phyloP scores from a whole-genome alignment of 1,140 invertebrate genomes.

The Himalopsyche phryganea region DNA sequence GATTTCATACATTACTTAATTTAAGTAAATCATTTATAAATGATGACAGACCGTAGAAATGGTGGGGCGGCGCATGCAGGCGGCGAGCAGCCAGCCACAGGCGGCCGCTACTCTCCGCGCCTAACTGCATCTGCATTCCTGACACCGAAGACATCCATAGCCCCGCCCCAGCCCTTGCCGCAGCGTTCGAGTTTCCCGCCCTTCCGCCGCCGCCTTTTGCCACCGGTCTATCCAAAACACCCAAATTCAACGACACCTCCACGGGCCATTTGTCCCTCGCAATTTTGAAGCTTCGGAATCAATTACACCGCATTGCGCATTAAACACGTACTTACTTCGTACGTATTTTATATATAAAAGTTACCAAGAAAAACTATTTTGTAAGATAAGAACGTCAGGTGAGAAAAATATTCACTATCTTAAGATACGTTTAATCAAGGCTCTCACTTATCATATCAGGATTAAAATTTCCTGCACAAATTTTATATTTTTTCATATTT shows the following conservation, averaged over 20 bases:
- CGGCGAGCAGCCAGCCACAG: slow-evolving; percentile 31
- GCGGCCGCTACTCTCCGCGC: slow-evolving; percentile 25
- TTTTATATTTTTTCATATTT: no score
- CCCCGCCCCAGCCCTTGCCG: slow-evolving; percentile 17
- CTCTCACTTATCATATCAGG: no score
- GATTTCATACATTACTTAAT: no score
- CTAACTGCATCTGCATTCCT: slow-evolving; percentile 21
- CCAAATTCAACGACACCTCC: neutral
- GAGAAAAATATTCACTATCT: no score
- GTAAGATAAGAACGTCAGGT: no score
- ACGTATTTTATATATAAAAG: no score
- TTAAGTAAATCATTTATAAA: no score
- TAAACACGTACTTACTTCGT: neutral
- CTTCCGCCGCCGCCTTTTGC: neutral
- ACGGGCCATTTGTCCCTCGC: no score
- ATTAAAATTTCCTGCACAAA: no score
- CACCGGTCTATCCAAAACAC: neutral
- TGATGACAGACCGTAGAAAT: slow-evolving; percentile 19
- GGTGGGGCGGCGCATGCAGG: slow-evolving; percentile 22
- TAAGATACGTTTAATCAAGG: no score
- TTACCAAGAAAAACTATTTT: no score
- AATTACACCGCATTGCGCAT: neutral
- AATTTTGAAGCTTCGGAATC: neutral
- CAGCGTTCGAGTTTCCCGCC: slow-evolving; percentile 13
- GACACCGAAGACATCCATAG: neutral